Evolutionary conservation across 2,888 invertebrate species (phyloP), one percentile per base, ranked within the genome.

Genomic region (Siphlonurus alternatus): DNA sequence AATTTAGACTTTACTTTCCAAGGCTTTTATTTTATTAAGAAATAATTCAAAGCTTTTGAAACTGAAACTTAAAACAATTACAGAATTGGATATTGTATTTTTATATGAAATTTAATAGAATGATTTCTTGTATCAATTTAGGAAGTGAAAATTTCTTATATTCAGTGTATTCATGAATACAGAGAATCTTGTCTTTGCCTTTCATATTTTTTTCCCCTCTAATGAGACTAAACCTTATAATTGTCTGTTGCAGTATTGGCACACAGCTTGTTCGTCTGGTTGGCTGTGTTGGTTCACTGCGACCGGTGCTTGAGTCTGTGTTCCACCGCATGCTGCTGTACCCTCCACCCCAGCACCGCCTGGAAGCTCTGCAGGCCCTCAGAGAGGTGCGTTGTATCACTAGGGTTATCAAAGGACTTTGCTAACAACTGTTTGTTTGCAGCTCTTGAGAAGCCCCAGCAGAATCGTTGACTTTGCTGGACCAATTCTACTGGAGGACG

Each of bases 301-400:
- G 95, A 18, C 93, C 95, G 7, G 94, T 95, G 56, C 76, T 96
- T 59, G 95, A 95, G 74, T 93, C 95, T 0, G 79, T 96, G 1
- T 95, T 95, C 73, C 95, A 96, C 75, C 82, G 95, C 64, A 93
- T 95, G 88, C 77, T 95, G 2, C 79, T 95, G 0, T 86, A 94
- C 75, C 93, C 95, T 19, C 88, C 91, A 0, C 86, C 90, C 0
- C 82, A 86, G 56, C 91, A 93, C 73, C 81, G 95, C 56, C 81
- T 90, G 7, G 94, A 95, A 70, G 89, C 94, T 0, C 73, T 96
- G 25, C 83, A 89, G 67, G 90, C 92, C 68, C 82, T 90, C 1
- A 83, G 88, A 68, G 93, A 94, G 75, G 80, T 80, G 68, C 65
- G 65, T 64, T 10, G 54, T 56, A 38, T 23, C 25, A n/a, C n/a